phyloP scores from a whole-genome alignment of 2,797 vertebrate species.

The Meda fulgida region DNA sequence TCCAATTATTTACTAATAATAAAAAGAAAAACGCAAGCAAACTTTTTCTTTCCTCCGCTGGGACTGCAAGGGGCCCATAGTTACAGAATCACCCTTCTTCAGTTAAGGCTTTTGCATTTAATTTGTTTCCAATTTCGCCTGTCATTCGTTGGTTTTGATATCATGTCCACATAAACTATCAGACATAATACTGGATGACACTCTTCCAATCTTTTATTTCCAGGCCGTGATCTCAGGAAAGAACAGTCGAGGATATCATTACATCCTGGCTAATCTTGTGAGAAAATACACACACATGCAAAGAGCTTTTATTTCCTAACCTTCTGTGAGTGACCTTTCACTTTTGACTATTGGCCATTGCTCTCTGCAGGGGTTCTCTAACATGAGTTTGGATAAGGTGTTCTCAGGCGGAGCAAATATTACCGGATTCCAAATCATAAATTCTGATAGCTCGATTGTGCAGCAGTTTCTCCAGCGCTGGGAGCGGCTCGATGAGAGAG shows the following conservation, averaged over 20 bases:
- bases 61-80: background rate
- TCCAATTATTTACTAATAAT: background rate
- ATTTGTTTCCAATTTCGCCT: no score
- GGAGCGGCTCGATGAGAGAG: conserved; percentile 96
- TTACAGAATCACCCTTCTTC: background rate
- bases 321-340: background rate
- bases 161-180: background rate
- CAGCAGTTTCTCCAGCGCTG: conserved; percentile 98
- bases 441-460: conserved; percentile 92
- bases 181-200: background rate
- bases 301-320: background rate
- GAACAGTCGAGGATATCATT: conserved; percentile 96
- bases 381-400: conserved; percentile 91
- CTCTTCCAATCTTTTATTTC: conserved; percentile 57
- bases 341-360: conserved; percentile 52
- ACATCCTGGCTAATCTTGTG: conserved; percentile 98
- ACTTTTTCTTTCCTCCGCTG: background rate
- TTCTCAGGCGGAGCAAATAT: conserved; percentile 94
- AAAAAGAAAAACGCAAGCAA: conserved; percentile 5
- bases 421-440: conserved; percentile 98
- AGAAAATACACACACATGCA: conserved; percentile 66
- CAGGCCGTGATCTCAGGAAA: conserved; percentile 94
- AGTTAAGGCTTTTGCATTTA: background rate
- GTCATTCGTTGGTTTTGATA: background rate
- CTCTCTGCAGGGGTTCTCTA: conserved; percentile 89